A percentile compares a stretch with the other conserved stretches of the same genome.
Evolutionary conservation across 2,797 vertebrate genomes (phyloP).

Genomic region (Hybognathus amarus): DNA sequence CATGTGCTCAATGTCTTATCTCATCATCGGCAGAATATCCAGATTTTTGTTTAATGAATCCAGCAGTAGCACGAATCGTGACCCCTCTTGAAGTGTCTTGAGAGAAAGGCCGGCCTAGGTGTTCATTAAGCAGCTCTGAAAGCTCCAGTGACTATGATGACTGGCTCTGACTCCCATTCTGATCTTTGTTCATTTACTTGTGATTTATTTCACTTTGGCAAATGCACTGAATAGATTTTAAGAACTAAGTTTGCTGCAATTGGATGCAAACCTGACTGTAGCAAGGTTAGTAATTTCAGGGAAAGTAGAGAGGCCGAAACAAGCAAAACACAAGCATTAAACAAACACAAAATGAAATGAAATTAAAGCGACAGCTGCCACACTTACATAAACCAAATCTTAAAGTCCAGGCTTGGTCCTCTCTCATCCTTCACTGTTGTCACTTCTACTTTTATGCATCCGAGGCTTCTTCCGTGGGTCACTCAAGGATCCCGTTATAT

Average conservation of each 20-base stretch:
- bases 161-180: neutral
- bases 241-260: neutral
- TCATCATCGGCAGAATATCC: slow-evolving; percentile 28
- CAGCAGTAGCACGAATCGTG: slow-evolving; percentile 11
- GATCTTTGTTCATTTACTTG: slow-evolving; percentile 7
- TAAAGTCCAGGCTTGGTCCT: no score
- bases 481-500: no score
- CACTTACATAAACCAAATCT: no score
- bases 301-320: no score
- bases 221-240: neutral
- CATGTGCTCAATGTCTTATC: slow-evolving; percentile 21
- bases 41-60: slow-evolving; percentile 6
- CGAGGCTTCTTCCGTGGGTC: no score
- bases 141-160: slow-evolving; percentile 3
- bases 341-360: no score
- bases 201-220: neutral
- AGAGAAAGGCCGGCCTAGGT: slow-evolving; percentile 10
- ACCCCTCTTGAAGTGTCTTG: neutral
- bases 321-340: no score
- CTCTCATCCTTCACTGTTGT: no score
- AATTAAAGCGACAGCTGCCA: no score
- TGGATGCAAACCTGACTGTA: neutral
- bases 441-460: no score
- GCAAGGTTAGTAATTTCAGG: no score
- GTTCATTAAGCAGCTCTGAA: slow-evolving; percentile 25